Base-by-base conservation (phyloP, 2,888 invertebrate species). In the Lithophane semibrunnea region DNA sequence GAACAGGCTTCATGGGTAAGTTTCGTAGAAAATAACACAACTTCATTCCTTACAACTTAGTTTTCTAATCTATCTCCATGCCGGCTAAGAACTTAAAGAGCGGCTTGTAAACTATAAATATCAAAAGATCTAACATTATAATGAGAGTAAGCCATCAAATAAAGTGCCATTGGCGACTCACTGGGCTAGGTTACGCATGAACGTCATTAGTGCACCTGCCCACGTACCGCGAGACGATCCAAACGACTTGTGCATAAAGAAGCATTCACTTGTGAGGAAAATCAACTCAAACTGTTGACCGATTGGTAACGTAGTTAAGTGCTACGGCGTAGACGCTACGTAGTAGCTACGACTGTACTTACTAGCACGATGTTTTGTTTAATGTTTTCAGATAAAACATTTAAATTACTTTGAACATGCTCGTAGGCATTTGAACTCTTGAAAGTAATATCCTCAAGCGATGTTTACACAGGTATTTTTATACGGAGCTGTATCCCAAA, bases 61-160 rank as follows among this genome's bases (percentile, higher is more conserved):
- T 78, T 75, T 77, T 83, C 83, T 85, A 85, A 87, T 83, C 77
- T 83, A 77, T 81, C 86, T 83, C 74, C 75, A 73, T 79, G 44
- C 60, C 65, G 18, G 63, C 86, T 79, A 84, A 88, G 86, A 79
- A 87, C 86, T 80, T 88, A 88, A 87, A 83, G 79, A 86, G 83
- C 60, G 74, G 72, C 75, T 83, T 79, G 87, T 89, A 88, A 88
- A 85, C 86, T 86, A 91, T 90, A 87, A 89, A 88, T 87, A 88
- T 84, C 87, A 81, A 86, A 88, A 90, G 87, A 89, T 90, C 86
- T 88, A 88, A 89, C 87, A 87, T 88, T 89, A 87, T 86, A 88
- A 88, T 86, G 86, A 88, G 88, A 89, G 90, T 89, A 87, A 91
- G 89, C 84, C 88, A 90, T 92, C 91, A 92, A 92, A 91, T 91